Conservation (phyloP, 2,113 vertebrate species). For the Scomber colias region DNA sequence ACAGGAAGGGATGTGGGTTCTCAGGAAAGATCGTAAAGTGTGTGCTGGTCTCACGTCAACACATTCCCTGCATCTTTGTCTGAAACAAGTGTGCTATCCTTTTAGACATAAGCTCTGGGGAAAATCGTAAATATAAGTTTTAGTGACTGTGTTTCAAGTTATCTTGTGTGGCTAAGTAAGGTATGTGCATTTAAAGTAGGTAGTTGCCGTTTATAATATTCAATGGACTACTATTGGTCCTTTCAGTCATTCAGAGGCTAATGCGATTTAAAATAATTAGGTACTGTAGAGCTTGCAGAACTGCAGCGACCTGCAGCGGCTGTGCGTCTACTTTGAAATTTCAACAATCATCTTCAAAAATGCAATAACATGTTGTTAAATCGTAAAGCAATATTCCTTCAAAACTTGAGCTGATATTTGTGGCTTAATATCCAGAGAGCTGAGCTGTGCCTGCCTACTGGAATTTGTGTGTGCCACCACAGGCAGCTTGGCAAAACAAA, state of each 20-base stretch:
- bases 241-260: constrained; percentile 22
- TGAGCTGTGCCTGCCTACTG: constrained; percentile 51
- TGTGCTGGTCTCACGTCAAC: constrained; percentile 59
- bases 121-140: constrained; percentile 20
- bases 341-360: constrained; percentile 64
- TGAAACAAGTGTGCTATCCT: constrained; percentile 20
- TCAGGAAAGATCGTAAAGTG: constrained; percentile 52
- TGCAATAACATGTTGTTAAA: constrained; percentile 24
- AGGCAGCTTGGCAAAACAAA: constrained; percentile 81
- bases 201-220: constrained; percentile 18
- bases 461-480: constrained; percentile 59
- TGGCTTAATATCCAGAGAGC: constrained; percentile 74
- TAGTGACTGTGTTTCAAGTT: neutral
- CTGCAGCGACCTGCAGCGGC: constrained; percentile 60
- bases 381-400: constrained; percentile 46
- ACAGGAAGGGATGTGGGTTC: constrained; percentile 67
- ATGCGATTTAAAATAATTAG: constrained; percentile 4
- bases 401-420: constrained; percentile 63
- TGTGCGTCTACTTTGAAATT: constrained; percentile 37
- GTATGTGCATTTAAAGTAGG: constrained; percentile 35
- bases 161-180: constrained; percentile 12
- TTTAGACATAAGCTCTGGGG: constrained; percentile 36
- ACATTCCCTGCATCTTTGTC: constrained; percentile 48
- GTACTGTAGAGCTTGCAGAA: constrained; percentile 33
- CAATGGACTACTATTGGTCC: constrained; percentile 1